Base-by-base conservation (phyloP, 2,113 vertebrate species). In the Myiopsitta monachus region DNA sequence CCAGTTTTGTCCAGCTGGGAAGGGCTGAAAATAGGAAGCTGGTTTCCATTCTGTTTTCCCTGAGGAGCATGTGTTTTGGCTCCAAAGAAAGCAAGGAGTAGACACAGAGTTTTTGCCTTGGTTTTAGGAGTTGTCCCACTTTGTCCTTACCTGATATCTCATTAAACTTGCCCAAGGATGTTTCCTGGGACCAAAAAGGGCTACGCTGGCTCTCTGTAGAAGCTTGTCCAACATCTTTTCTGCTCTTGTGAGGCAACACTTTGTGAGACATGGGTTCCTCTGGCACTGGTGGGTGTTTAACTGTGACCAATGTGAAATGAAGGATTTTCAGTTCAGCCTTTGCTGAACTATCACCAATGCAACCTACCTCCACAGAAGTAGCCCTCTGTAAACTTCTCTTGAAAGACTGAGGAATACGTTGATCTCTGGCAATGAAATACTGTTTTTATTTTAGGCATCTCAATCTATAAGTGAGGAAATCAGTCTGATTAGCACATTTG, bases 401-500 rank as follows among this genome's bases (percentile, higher is more conserved):
- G 44, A 83, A 80, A 54, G 28, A 88, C 0, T 57, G 63, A 80
- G 76, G 38, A 81, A 83, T 66, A 75, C 61, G 49, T 75, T 82
- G 44, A 44, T 92, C 62, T 89, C 78, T 94, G 82, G 92, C 87
- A 84, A 41, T 61, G 70, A 87, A 79, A 87, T 17, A 33, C 67
- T 49, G 33, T 7, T 83, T 95, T 92, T 95, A 94, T 94, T 96
- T 96, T 91, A 87, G 49, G 63, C 66, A 83, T 74, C 47, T 88
- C 52, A 49, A 18, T 89, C 75, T 94, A 62, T 49, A 82, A 91
- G 81, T 90, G 82, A 89, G 88, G 84, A 80, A 57, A 94, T 31
- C 87, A 89, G 79, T 91, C 75, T 91, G 91, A 95, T 95, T 91
- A 92, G 44, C 84, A 94, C 75, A 57, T 90, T 84, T 93, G 54